phyloP scores from a whole-genome alignment of 2,797 vertebrate genomes.

The Euphonia xanthogaster region DNA sequence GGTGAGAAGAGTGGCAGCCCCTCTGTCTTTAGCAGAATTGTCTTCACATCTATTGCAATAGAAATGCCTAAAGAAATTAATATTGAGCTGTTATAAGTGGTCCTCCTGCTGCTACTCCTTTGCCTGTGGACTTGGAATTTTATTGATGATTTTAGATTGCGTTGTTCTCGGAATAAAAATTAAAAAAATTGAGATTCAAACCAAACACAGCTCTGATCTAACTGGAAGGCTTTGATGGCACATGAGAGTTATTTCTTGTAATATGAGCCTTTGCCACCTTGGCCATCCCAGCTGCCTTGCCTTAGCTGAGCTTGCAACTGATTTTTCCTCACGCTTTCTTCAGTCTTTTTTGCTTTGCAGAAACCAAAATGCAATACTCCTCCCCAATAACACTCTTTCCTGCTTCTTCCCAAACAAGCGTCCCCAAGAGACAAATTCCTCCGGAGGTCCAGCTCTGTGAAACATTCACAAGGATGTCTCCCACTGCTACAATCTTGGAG shows the following conservation, averaged over 20 bases:
- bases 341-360: background rate
- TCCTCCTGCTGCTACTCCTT: background rate
- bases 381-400: background rate
- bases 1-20: background rate
- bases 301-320: background rate
- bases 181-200: background rate
- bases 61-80: background rate
- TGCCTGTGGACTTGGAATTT: background rate
- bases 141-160: background rate
- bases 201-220: background rate
- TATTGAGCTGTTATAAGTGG: background rate
- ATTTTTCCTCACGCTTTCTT: background rate
- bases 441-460: background rate
- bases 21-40: background rate
- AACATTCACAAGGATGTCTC: conserved; percentile 49
- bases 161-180: background rate
- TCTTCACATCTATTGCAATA: background rate
- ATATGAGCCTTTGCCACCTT: background rate
- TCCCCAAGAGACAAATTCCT: conserved; percentile 48
- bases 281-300: background rate
- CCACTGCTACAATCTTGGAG: conserved; percentile 30
- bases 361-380: background rate
- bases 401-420: background rate
- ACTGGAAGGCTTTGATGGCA: background rate
- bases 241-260: background rate